Conservation (phyloP, 2,888 invertebrate species). For the Linnaemya tessellans region DNA sequence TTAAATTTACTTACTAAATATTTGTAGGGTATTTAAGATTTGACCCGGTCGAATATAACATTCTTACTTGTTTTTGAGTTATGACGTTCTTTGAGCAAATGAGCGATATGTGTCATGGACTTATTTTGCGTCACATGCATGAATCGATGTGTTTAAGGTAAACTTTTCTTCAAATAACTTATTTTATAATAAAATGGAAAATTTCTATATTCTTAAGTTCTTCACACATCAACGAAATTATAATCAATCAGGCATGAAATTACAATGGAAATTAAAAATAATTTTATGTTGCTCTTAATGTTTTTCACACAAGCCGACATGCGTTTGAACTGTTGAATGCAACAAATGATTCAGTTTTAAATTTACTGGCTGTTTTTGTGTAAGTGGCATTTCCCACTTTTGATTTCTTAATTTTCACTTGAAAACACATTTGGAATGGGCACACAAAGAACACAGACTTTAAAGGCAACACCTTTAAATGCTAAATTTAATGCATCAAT, state of each 20-base stretch:
- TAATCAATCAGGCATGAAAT: constrained; percentile 59
- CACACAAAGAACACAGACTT: constrained; percentile 26
- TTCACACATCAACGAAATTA: background rate
- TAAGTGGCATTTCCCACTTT: constrained; percentile 61
- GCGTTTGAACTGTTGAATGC: background rate
- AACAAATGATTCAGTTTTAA: constrained; percentile 8
- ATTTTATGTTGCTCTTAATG: background rate
- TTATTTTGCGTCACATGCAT: too few species aligned
- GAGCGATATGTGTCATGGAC: too few species aligned
- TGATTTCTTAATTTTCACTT: constrained; percentile 65
- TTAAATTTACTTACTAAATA: too few species aligned
- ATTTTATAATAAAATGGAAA: background rate
- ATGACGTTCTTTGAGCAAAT: too few species aligned
- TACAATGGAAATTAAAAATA: constrained; percentile 38
- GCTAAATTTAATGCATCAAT: constrained; percentile 57
- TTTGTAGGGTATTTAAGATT: too few species aligned
- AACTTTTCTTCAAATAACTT: background rate
- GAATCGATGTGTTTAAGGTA: too few species aligned
- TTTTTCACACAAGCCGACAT: constrained; percentile 19
- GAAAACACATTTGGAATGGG: constrained; percentile 2
- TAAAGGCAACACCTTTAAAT: constrained; percentile 53
- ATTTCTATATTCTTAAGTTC: too few species aligned
- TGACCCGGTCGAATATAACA: too few species aligned
- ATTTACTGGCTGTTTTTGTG: constrained; percentile 56
- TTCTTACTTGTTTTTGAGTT: too few species aligned